Percentiles rank a stretch among this genome's conserved stretches.
phyloP scores from a whole-genome alignment of 2,113 vertebrate species.

The Lepus americanus region DNA sequence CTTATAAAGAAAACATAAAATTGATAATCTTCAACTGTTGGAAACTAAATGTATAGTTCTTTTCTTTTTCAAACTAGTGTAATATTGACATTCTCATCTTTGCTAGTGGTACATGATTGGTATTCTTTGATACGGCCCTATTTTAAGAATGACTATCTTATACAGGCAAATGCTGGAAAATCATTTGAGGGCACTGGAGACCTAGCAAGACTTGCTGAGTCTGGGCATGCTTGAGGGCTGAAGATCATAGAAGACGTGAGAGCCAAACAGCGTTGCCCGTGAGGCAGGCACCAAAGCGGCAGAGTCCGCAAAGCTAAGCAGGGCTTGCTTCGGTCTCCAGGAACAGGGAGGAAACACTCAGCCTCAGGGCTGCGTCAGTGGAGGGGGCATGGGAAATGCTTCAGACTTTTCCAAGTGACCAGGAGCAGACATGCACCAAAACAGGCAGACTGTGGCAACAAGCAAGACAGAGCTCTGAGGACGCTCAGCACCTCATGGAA shows the following conservation, averaged over 20 bases:
- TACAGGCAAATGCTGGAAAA: background rate
- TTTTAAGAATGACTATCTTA: background rate
- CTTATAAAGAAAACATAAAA: background rate
- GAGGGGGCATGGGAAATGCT: background rate
- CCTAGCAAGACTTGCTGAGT: too few relatives aligned
- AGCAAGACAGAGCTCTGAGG: background rate
- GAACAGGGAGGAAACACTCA: background rate
- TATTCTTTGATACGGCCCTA: background rate
- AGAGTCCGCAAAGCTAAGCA: background rate
- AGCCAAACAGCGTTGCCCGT: background rate
- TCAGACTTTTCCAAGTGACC: background rate
- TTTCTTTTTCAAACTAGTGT: background rate
- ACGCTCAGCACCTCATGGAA: background rate
- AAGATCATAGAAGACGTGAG: background rate
- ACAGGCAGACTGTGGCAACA: background rate
- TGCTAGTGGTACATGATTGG: background rate
- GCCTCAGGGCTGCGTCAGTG: background rate
- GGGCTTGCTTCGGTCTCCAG: constrained; percentile 39
- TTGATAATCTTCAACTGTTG: constrained; percentile 5
- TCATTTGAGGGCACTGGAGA: background rate
- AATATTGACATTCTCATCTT: background rate
- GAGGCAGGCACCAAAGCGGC: background rate
- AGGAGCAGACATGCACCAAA: background rate
- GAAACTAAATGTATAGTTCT: background rate
- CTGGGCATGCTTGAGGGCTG: too few relatives aligned